Percentiles rank a stretch among this genome's conserved stretches.
These are phyloP conservation scores for Catamblyrhynchus diadema DNA, from an alignment of 2,797 vertebrate genomes.

Conservation along the genomic window DNA sequence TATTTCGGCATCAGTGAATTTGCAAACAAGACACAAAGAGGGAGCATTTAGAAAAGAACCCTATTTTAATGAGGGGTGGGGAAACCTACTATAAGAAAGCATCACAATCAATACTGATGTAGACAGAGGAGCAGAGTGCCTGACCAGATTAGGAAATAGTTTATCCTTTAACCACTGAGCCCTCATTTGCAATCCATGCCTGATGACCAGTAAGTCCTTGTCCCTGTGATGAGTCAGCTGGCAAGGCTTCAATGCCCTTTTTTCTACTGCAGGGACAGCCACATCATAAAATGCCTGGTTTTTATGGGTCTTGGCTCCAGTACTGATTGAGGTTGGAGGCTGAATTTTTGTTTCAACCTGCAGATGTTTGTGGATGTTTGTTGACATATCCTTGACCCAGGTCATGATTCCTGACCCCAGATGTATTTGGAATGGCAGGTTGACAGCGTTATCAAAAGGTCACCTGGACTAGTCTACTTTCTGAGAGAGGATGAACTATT, in stretches of 20 bases:
- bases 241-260: background rate
- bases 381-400: background rate
- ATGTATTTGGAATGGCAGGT: background rate
- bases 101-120: background rate
- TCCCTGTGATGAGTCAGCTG: background rate
- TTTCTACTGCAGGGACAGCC: background rate
- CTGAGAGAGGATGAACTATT: background rate
- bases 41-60: background rate
- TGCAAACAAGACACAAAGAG: slow-evolving; percentile 35
- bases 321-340: background rate
- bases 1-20: background rate
- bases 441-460: background rate
- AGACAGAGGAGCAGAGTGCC: background rate
- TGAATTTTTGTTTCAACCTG: background rate
- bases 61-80: background rate
- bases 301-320: background rate
- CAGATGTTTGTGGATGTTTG: background rate
- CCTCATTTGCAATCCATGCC: background rate
- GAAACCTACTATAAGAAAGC: background rate
- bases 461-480: background rate
- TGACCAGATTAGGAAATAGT: background rate
- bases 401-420: background rate
- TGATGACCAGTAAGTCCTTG: background rate
- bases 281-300: background rate
- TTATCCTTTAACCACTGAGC: background rate